Base-by-base conservation (phyloP, 2,888 invertebrate species). In the Prenolepis imparis region DNA sequence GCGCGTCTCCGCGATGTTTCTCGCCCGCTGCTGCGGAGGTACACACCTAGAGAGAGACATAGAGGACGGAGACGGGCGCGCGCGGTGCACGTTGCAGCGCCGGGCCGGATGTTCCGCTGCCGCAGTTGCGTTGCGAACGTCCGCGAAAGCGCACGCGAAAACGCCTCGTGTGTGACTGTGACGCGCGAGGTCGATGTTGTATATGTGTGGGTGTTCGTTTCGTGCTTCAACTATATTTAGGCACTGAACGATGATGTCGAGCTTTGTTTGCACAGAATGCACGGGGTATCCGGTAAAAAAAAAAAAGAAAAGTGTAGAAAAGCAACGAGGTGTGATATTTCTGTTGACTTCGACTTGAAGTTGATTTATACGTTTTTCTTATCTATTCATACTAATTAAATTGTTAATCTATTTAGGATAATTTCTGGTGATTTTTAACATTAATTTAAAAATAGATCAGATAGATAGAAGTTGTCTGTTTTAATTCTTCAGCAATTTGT, bases 101-200 rank as follows among this genome's bases (percentile, higher is more conserved):
- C 73, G 63, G 61, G 81, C 75, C 73, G 63, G 61, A 70, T 78
- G 70, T 78, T 70, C 44, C 70, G 70, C 59, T 32, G 59, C 72
- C 78, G 72, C 81, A 81, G 81, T 81, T 81, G 74, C 55, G 75
- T 64, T 64, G 64, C 81, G 81, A 75, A 81, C 81, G 81, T 75
- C 32, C 75, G 75, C 63, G 81, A 64, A 75, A 64, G 73, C 75
- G 55, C 75, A 81, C 75, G 75, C 74, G 52, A 74, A 67, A 32
- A 78, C 70, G 57, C 5, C 39, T 3, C 28, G 28, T n/a, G 36
- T 15, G 41, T 39, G 24, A 39, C 63, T 15, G 41, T 39, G 24
- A 39, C 63, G 44, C 41, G 32, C 24, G 63, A 63, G 15, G 9
- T 39, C 63, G 41, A n/a, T n/a, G n/a, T n/a, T 28, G 3, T 28